Conservation (phyloP, 2,113 vertebrate genomes). For the Microcebus jonahi region DNA sequence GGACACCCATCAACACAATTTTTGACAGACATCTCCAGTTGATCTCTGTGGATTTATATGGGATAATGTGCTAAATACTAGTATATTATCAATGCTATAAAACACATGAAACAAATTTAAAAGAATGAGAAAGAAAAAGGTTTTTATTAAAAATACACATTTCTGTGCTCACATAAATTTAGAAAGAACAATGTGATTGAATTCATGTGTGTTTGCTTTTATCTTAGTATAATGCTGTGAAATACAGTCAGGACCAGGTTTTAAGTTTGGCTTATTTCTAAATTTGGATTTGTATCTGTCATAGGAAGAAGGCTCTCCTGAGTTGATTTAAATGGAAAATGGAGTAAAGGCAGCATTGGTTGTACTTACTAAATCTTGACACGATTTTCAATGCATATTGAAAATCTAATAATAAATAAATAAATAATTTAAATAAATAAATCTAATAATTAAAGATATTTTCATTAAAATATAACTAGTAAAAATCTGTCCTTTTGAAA, state of each 20-base stretch:
- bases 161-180: neutral
- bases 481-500: neutral
- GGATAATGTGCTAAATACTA: neutral
- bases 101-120: neutral
- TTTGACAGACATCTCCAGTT: neutral
- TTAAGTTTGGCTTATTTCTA: neutral
- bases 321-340: neutral
- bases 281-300: neutral
- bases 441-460: no score
- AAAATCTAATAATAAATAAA: no score
- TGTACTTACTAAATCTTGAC: neutral
- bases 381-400: neutral
- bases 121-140: neutral
- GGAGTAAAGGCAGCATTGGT: neutral
- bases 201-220: neutral
- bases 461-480: neutral
- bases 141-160: neutral
- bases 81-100: neutral
- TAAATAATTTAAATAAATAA: no score
- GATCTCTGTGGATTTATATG: neutral
- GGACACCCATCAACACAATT: neutral
- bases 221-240: neutral
- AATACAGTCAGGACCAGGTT: neutral
- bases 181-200: neutral
- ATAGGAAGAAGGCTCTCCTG: neutral